Evolutionary conservation across 2,888 invertebrate genomes (phyloP).

Genomic region (Cephus nigrinus): DNA sequence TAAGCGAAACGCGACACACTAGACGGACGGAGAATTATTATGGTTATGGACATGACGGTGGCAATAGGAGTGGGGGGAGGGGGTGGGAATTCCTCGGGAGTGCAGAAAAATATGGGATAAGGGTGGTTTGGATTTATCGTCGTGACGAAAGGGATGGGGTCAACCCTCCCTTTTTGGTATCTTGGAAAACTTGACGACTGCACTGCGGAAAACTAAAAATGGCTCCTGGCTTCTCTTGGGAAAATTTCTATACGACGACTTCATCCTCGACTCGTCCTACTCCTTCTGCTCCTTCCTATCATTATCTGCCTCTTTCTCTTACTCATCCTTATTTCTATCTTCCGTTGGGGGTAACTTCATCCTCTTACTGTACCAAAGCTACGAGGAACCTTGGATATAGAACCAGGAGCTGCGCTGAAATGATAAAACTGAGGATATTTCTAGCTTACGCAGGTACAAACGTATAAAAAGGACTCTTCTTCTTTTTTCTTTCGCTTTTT

Average conservation of each 20-base stretch:
- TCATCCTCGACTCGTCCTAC: background rate
- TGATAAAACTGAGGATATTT: constrained; percentile 53
- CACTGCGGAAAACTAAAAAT: background rate
- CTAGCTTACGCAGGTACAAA: constrained; percentile 40
- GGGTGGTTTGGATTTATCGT: background rate
- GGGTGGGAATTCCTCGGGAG: background rate
- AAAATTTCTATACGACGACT: background rate
- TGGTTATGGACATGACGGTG: background rate
- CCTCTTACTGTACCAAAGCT: background rate
- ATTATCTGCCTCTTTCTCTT: background rate
- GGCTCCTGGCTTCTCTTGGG: background rate
- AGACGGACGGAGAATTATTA: background rate
- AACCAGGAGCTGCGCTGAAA: constrained; percentile 47
- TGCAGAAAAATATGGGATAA: background rate
- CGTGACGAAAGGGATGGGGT: background rate
- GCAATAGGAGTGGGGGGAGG: background rate
- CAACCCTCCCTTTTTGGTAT: background rate
- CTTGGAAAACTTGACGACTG: background rate
- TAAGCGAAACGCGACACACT: background rate
- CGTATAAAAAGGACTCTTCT: background rate
- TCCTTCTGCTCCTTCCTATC: background rate
- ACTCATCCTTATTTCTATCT: background rate
- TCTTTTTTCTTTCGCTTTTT: background rate
- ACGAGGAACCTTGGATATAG: constrained; percentile 27
- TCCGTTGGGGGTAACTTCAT: background rate